Evolutionary conservation across 2,888 invertebrate genomes (phyloP).

Genomic region (Drosophila nr. perissopoda): DNA sequence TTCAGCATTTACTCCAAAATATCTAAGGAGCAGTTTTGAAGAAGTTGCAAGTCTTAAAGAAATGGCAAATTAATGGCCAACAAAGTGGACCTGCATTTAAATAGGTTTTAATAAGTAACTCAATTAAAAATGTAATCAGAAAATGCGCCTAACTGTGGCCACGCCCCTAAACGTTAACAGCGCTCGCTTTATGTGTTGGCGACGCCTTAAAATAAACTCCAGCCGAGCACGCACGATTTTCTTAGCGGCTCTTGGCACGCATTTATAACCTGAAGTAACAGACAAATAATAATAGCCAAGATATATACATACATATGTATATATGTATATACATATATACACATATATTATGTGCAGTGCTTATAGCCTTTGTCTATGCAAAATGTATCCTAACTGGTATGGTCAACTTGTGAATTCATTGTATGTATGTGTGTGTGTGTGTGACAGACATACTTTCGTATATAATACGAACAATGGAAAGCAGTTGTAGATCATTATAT

Average conservation of each 20-base stretch:
- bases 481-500: not conserved
- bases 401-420: not conserved
- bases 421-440: not conserved
- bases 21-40: slow-evolving; percentile 6
- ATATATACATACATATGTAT: not conserved
- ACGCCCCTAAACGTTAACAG: slow-evolving; percentile 30
- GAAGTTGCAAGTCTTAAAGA: not conserved
- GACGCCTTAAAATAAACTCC: slow-evolving; percentile 39
- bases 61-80: not conserved
- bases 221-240: slow-evolving; percentile 50
- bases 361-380: not conserved
- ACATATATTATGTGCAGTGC: not conserved
- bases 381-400: not conserved
- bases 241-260: slow-evolving; percentile 11
- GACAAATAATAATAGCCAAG: slow-evolving; percentile 19
- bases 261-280: slow-evolving; percentile 12
- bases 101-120: slow-evolving; percentile 36
- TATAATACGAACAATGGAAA: not conserved
- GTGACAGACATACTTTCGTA: not conserved
- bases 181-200: slow-evolving; percentile 22
- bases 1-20: not conserved
- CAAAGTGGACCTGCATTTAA: slow-evolving; percentile 32
- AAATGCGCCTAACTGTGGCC: slow-evolving; percentile 28
- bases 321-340: not conserved
- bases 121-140: slow-evolving; percentile 49